Percentiles rank a stretch among this genome's conserved stretches.
Conservation (phyloP, 1,140 invertebrate species). For the Diuraphis noxia region DNA sequence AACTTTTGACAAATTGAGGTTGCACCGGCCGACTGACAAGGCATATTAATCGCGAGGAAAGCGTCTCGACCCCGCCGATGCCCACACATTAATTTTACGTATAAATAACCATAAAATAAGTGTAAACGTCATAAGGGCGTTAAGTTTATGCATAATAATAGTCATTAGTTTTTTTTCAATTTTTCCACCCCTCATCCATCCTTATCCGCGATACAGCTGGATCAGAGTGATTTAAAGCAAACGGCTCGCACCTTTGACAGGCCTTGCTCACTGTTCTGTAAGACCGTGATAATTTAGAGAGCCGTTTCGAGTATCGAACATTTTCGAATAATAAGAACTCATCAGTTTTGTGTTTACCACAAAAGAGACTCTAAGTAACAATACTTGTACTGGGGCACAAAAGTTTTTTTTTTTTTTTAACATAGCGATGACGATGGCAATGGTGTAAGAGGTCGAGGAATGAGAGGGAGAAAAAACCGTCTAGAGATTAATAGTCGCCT, state of each 20-base stretch:
- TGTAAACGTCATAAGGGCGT: background rate
- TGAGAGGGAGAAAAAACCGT: slow-evolving; percentile 17
- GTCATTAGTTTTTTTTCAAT: slow-evolving; percentile 13
- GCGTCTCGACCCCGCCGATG: slow-evolving; percentile 16
- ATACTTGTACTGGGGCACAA: slow-evolving; percentile 29
- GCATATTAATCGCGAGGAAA: slow-evolving; percentile 44
- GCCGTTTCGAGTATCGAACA: slow-evolving; percentile 17
- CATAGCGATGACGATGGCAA: slow-evolving; percentile 7
- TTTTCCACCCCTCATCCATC: background rate
- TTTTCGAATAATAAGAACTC: slow-evolving; percentile 49
- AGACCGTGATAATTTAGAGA: slow-evolving; percentile 43
- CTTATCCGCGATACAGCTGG: background rate
- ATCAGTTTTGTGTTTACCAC: slow-evolving; percentile 48
- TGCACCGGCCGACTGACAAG: slow-evolving; percentile 29
- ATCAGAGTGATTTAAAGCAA: slow-evolving; percentile 16
- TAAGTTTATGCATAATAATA: slow-evolving; percentile 3
- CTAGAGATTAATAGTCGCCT: slow-evolving; percentile 50
- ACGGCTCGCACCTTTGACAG: background rate
- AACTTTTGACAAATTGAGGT: slow-evolving; percentile 51
- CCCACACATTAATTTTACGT: slow-evolving; percentile 36
- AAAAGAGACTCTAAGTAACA: slow-evolving; percentile 42
- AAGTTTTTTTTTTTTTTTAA: slow-evolving; percentile 47
- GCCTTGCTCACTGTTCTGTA: slow-evolving; percentile 41
- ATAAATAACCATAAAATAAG: slow-evolving; percentile 30
- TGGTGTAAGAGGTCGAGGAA: background rate